Evolutionary conservation across 1,140 invertebrate species (phyloP).

Genomic region (Anthonomus grandis): DNA sequence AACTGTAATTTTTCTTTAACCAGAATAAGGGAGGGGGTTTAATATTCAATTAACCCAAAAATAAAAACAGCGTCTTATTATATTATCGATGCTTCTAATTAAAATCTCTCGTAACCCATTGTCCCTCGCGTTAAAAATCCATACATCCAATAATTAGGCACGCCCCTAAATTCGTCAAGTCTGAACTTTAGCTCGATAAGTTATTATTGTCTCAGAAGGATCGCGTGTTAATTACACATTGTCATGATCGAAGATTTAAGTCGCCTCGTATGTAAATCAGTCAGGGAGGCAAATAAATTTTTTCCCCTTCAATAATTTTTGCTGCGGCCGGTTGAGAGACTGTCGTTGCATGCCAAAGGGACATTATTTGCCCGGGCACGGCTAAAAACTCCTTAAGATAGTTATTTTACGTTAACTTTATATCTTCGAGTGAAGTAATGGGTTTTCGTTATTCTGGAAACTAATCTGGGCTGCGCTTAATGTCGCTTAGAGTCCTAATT

Average conservation of each 20-base stretch:
- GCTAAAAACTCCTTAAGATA: slow-evolving; percentile 14
- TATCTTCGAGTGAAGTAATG: slow-evolving; percentile 11
- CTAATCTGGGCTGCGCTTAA: no score
- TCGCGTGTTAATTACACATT: slow-evolving; percentile 25
- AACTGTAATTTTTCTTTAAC: no score
- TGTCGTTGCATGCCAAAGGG: slow-evolving; percentile 13
- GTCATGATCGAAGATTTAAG: slow-evolving; percentile 23
- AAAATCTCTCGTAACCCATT: no score
- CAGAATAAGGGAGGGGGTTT: no score
- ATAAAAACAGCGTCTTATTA: no score
- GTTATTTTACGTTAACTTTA: slow-evolving; percentile 19
- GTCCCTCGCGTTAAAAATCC: no score
- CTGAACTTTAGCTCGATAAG: slow-evolving; percentile 19
- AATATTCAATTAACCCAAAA: no score
- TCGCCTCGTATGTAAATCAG: slow-evolving; percentile 20
- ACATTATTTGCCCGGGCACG: slow-evolving; percentile 16
- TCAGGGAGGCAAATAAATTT: slow-evolving; percentile 22
- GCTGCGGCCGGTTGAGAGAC: slow-evolving; percentile 13
- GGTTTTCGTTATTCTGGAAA: no score
- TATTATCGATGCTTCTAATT: no score
- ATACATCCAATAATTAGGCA: no score
- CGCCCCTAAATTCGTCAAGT: slow-evolving; percentile 22
- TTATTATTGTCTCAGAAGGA: slow-evolving; percentile 14
- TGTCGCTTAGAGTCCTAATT: no score
- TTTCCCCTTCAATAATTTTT: slow-evolving; percentile 16